phyloP scores from a whole-genome alignment of 2,797 vertebrate species.

The Poecile montanus region DNA sequence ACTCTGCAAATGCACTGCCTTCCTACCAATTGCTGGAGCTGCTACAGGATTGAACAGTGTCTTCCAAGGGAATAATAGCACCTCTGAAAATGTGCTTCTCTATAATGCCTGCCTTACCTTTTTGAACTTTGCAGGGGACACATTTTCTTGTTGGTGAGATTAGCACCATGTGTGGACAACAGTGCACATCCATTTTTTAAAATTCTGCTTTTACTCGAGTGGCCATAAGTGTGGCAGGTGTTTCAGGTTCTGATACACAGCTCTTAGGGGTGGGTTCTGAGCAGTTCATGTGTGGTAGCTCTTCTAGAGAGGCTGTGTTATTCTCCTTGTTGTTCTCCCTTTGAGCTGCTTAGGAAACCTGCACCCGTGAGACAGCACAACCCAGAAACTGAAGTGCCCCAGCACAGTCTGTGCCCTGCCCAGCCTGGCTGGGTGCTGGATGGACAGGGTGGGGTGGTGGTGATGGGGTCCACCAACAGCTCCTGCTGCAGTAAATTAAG shows the following conservation, averaged over 20 bases:
- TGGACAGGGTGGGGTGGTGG: fast-evolving
- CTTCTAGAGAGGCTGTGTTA: neutral
- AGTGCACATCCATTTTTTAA: fast-evolving
- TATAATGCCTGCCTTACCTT: neutral
- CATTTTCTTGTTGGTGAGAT: neutral
- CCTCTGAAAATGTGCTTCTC: neutral
- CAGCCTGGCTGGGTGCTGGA: neutral
- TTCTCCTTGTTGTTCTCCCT: neutral
- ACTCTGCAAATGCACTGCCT: neutral
- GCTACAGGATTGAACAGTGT: neutral
- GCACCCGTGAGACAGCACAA: neutral
- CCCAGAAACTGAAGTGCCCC: neutral
- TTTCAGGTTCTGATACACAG: neutral
- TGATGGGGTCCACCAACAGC: neutral
- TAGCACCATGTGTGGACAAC: fast-evolving
- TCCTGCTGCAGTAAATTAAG: neutral
- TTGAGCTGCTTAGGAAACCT: neutral
- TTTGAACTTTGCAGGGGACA: neutral
- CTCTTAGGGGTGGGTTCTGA: neutral
- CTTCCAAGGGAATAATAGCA: neutral
- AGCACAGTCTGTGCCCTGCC: neutral
- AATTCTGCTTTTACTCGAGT: neutral
- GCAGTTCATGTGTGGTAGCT: fast-evolving
- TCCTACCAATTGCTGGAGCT: neutral
- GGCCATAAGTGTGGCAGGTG: fast-evolving